Evolutionary conservation across 2,113 vertebrate genomes (phyloP), one percentile per base, ranked within the genome.

Genomic region (Ctenomys sociabilis): DNA sequence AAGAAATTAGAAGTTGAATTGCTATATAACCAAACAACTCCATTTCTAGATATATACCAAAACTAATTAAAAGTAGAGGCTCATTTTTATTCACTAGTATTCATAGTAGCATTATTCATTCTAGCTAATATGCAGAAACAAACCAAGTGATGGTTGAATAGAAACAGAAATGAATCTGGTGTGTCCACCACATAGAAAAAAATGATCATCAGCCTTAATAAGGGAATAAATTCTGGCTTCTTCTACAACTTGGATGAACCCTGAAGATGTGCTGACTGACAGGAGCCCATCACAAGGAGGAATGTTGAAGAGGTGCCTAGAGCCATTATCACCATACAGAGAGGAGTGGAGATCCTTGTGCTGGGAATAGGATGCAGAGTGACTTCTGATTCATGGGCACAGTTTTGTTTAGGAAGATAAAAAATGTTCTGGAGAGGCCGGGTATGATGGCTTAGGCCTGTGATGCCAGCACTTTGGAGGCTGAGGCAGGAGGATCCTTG

Each of bases 1-100:
- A 54, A 14, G 86, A 61, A 14, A 28, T 92, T 64, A 49, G 70
- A 93, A 93, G 72, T 59, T 83, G 90, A 77, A 57, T 86, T 45
- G 12, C 24, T 14, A 3, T 52, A 43, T 17, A 63, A 73, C 21
- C 66, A 26, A 57, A 37, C 63, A 37, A 11, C 61, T 84, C 82
- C 35, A 5, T 10, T 83, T 94, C 40, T 40, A 24, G 6, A 40
- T 66, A 19, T 75, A 52, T 16, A 59, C 78, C 70, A 40, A 7
- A 35, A 84, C 54, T 17, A 85, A 68, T 16, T 16, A 64, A 57
- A 91, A 85, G 22, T 49, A 32, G 75, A 26, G 16, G 52, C 75
- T 52, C 13, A 8, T n/a, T 13, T 52, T 30, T 16, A 26, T 35
- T 37, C 7, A 35, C 49, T 12, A 13, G 0, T 19, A 4, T 85